Conservation (phyloP, 2,797 vertebrate species). For the Darevskia mixta region DNA sequence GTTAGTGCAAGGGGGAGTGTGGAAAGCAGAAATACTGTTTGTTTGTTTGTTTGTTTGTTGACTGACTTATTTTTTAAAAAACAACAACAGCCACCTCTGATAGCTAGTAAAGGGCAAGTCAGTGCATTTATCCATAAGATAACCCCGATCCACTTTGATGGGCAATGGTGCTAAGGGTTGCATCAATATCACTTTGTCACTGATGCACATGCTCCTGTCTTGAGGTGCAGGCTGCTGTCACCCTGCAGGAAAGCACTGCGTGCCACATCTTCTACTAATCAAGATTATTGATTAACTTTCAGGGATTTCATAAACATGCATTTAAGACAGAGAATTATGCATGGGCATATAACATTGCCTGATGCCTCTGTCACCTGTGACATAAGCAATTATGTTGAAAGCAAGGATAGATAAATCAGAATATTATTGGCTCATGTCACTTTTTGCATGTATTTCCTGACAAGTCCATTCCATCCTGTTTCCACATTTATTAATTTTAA, state of each 20-base stretch:
- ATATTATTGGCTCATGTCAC: no score
- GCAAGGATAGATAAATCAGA: not conserved
- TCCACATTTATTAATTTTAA: no score
- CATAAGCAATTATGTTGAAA: not conserved
- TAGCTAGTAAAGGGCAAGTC: conserved; percentile 28
- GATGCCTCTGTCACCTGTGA: not conserved
- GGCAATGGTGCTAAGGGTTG: conserved; percentile 25
- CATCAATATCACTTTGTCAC: not conserved
- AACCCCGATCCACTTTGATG: conserved; percentile 51
- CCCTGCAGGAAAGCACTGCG: not conserved
- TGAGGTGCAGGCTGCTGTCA: not conserved
- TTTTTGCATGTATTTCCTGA: no score
- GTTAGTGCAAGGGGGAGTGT: rapidly evolving
- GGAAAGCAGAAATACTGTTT: not conserved
- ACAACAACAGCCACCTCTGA: no score
- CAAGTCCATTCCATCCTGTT: no score
- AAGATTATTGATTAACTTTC: not conserved
- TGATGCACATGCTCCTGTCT: not conserved
- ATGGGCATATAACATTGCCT: not conserved
- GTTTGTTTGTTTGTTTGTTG: conserved; percentile 33
- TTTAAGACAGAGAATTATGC: not conserved
- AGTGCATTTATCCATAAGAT: conserved; percentile 41
- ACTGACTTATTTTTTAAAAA: not conserved
- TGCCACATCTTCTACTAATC: not conserved
- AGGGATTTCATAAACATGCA: not conserved